Conservation (phyloP, 30 jellyfish, hydroid and myxozoan species). For the Mastigias papua region DNA sequence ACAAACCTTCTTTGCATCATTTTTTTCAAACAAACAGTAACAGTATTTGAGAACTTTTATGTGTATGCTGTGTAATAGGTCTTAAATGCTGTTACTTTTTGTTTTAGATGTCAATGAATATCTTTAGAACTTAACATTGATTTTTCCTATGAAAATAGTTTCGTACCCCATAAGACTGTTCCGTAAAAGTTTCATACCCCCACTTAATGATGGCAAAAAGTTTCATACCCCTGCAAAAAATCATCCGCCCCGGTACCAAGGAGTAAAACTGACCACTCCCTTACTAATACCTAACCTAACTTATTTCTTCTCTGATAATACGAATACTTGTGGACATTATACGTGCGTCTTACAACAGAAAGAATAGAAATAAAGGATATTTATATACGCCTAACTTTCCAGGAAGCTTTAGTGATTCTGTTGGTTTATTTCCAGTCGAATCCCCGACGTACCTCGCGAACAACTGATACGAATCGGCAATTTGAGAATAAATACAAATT, state of each 20-base stretch:
- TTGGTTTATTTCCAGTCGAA: too few relatives aligned
- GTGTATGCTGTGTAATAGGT: neutral
- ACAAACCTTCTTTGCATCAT: slow-evolving; percentile 4
- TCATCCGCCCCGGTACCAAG: neutral
- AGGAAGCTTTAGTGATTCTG: too few relatives aligned
- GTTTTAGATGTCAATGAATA: neutral
- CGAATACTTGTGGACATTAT: too few relatives aligned
- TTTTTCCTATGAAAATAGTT: slow-evolving; percentile 8
- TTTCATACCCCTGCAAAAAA: too few relatives aligned
- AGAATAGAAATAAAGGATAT: too few relatives aligned
- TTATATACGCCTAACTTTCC: too few relatives aligned
- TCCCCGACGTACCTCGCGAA: too few relatives aligned
- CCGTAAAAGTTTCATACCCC: neutral
- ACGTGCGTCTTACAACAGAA: too few relatives aligned
- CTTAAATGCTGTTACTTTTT: slow-evolving; percentile 12
- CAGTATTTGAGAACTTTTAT: neutral
- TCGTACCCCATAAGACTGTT: neutral
- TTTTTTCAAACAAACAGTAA: neutral
- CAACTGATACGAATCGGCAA: too few relatives aligned
- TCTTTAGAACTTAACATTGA: neutral
- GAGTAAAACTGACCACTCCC: neutral
- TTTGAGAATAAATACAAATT: too few relatives aligned
- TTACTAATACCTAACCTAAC: too few relatives aligned
- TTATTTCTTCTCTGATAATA: too few relatives aligned
- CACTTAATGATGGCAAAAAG: neutral